Percentiles rank a stretch among this genome's conserved stretches.
phyloP scores from a whole-genome alignment of 1,140 invertebrate genomes.

The Camponotus floridanus region DNA sequence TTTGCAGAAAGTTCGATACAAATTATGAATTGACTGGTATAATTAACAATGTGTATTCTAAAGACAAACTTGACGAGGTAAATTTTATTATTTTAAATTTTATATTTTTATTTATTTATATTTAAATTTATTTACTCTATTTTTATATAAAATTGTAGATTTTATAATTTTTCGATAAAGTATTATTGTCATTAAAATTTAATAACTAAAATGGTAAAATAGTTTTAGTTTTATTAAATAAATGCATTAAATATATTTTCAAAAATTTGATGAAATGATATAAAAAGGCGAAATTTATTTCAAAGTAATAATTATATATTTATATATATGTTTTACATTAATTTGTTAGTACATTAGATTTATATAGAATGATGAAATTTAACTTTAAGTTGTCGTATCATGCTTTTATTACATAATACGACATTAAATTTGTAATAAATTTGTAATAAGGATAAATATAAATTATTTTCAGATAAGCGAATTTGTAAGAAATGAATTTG shows the following conservation, averaged over 20 bases:
- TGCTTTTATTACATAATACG: too few relatives aligned
- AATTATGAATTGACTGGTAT: not conserved
- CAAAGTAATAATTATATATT: not conserved
- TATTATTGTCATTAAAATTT: not conserved
- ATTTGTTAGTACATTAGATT: not conserved
- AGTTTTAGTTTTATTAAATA: too few relatives aligned
- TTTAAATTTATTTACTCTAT: not conserved
- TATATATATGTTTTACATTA: not conserved
- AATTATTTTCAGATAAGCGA: too few relatives aligned
- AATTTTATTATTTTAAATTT: not conserved
- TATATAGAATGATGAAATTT: not conserved
- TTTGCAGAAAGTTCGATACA: not conserved
- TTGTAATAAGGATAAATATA: too few relatives aligned
- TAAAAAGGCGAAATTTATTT: too few relatives aligned
- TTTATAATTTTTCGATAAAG: not conserved
- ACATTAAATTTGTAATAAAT: too few relatives aligned
- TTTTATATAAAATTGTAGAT: not conserved
- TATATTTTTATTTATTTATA: not conserved
- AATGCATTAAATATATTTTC: too few relatives aligned
- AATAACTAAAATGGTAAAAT: too few relatives aligned
- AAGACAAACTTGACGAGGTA: constrained; percentile 37
- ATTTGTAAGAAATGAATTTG: too few relatives aligned
- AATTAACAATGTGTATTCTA: not conserved
- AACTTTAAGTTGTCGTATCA: too few relatives aligned
- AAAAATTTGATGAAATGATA: too few relatives aligned